Conservation (phyloP, 2,797 vertebrate genomes). For the Loriculus beryllinus region DNA sequence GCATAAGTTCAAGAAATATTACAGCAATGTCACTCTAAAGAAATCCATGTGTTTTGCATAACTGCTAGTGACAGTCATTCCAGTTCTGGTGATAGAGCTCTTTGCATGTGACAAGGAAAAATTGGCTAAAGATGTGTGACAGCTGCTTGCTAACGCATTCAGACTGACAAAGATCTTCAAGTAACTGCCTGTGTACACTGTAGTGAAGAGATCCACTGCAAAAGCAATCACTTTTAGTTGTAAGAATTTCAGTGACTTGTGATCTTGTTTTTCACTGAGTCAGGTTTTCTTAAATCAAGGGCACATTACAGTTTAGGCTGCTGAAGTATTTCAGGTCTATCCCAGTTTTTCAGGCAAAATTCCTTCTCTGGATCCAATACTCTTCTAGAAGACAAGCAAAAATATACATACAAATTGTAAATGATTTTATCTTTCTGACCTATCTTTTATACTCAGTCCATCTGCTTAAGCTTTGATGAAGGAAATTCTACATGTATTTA, state of each 20-base stretch:
- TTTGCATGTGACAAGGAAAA: not conserved
- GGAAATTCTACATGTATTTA: not conserved
- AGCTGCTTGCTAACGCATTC: constrained; percentile 8
- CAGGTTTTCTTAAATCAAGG: not conserved
- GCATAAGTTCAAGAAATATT: not conserved
- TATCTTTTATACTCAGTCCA: not conserved
- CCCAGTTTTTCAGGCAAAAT: not conserved
- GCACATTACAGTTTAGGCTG: not conserved
- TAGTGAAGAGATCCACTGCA: not conserved
- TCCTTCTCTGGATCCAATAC: not conserved
- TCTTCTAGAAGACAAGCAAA: not conserved
- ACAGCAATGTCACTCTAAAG: not conserved
- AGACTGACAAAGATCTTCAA: constrained; percentile 13
- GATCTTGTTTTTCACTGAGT: not conserved
- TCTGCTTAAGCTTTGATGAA: not conserved
- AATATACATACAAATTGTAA: not conserved
- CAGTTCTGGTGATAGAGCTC: not conserved
- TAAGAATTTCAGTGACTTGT: constrained; percentile 2
- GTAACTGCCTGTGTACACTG: not conserved
- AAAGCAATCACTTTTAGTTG: constrained; percentile 7
- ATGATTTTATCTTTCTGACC: not conserved
- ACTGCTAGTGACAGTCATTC: constrained; percentile 7
- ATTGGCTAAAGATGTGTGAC: constrained; percentile 37
- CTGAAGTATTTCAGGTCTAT: not conserved
- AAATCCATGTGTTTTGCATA: not conserved